Percentiles rank a stretch among this genome's conserved stretches.
phyloP scores from a whole-genome alignment of 2,113 vertebrate genomes.

The Zonotrichia leucophrys region DNA sequence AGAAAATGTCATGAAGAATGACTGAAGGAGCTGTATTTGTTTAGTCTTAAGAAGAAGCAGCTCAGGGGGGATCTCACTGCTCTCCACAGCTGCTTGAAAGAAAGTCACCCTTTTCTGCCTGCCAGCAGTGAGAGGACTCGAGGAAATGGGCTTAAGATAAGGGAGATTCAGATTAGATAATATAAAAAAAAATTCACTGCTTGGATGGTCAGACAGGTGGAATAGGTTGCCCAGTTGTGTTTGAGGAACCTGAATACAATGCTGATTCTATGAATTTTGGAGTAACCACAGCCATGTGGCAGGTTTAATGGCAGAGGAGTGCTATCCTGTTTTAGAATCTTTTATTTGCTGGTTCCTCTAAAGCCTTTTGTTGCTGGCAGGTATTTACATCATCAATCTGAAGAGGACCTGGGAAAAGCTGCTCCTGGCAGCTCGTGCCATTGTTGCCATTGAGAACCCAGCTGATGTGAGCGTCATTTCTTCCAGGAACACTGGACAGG shows the following conservation, averaged over 20 bases:
- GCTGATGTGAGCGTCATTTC: constrained; percentile 98
- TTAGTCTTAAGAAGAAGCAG: not conserved
- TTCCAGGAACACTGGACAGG: constrained; percentile 97
- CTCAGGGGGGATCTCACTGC: not conserved
- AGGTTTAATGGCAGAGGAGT: not conserved
- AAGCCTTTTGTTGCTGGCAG: constrained; percentile 53
- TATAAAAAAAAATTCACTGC: rapidly evolving
- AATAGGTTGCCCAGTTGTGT: not conserved
- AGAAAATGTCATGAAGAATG: rapidly evolving
- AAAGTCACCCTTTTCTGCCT: not conserved
- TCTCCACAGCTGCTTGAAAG: not conserved
- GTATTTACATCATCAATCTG: constrained; percentile 96
- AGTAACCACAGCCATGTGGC: constrained; percentile 72
- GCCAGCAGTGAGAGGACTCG: not conserved
- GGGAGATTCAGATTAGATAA: not conserved
- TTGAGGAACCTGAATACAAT: not conserved
- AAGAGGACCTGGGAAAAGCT: constrained; percentile 99
- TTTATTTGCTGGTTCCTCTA: not conserved
- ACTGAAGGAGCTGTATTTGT: not conserved
- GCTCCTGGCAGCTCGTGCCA: constrained; percentile 92
- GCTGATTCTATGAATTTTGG: constrained; percentile 65
- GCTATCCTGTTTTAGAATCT: rapidly evolving
- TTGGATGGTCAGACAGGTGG: not conserved
- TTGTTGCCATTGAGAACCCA: constrained; percentile 98
- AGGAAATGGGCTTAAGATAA: not conserved